These are phyloP conservation scores for Atlantisia rogersi DNA, from an alignment of 2,113 vertebrate genomes.

Conservation along the genomic window DNA sequence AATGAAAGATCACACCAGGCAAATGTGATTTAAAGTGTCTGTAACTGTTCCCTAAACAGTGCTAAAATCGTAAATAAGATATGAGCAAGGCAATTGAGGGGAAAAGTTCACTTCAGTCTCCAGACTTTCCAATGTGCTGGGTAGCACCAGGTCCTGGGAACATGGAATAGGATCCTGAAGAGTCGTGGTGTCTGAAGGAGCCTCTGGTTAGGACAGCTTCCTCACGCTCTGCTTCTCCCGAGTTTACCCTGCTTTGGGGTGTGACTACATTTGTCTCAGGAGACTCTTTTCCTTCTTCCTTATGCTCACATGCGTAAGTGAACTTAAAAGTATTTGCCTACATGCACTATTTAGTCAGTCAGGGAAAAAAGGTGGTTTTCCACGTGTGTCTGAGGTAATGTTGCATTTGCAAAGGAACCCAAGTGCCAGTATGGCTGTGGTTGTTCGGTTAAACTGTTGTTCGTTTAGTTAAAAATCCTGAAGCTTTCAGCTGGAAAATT, in stretches of 20 bases:
- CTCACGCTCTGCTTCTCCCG: not conserved
- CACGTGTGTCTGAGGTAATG: not conserved
- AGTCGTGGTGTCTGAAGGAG: rapidly evolving
- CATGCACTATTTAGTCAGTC: not conserved
- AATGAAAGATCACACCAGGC: conserved; percentile 40
- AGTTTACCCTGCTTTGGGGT: not conserved
- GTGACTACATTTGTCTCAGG: rapidly evolving
- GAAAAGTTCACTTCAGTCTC: not conserved
- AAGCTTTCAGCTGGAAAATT: not conserved
- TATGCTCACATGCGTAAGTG: not conserved
- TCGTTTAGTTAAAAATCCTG: not conserved
- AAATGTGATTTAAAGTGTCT: conserved; percentile 47
- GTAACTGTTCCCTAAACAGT: conserved; percentile 12
- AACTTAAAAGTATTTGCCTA: not conserved
- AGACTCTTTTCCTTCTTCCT: not conserved
- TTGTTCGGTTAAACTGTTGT: not conserved
- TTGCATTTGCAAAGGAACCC: not conserved
- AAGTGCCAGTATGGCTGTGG: not conserved
- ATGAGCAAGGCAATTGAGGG: not conserved
- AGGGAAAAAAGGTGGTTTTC: not conserved
- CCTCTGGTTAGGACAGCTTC: not conserved
- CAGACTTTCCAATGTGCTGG: rapidly evolving
- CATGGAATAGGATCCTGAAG: not conserved
- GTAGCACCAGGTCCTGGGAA: not conserved
- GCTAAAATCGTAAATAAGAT: conserved; percentile 42